Conservation (phyloP, 2,888 invertebrate species). For the Pegoplata infirma region DNA sequence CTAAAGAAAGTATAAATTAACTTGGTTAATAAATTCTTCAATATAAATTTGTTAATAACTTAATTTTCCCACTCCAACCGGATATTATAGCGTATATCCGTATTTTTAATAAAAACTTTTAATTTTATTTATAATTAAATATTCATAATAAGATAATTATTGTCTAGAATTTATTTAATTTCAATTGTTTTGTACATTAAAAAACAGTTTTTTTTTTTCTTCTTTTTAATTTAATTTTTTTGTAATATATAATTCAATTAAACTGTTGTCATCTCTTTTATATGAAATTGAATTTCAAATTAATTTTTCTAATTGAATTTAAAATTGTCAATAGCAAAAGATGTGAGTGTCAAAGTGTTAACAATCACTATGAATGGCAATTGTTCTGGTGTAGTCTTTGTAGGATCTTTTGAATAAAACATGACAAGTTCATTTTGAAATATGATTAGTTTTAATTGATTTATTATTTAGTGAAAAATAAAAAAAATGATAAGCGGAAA, state of each 20-base stretch:
- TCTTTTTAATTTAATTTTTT: neutral
- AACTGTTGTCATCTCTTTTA: neutral
- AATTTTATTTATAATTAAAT: too few relatives aligned
- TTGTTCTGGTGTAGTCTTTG: neutral
- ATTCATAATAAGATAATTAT: too few relatives aligned
- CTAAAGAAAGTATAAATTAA: too few relatives aligned
- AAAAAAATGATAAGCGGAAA: neutral
- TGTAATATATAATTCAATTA: neutral
- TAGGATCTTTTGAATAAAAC: neutral
- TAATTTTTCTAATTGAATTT: too few relatives aligned
- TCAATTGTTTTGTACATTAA: neutral
- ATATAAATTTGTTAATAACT: too few relatives aligned
- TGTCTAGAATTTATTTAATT: neutral
- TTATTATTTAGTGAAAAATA: conserved; percentile 17
- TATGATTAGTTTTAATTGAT: conserved; percentile 13
- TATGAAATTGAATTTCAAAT: too few relatives aligned
- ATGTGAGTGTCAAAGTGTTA: neutral
- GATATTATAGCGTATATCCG: too few relatives aligned
- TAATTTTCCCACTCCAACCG: too few relatives aligned
- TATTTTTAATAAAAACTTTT: too few relatives aligned
- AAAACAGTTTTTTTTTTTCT: too few relatives aligned
- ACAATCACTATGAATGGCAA: too few relatives aligned
- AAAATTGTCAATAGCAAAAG: neutral
- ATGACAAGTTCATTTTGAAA: conserved; percentile 17
- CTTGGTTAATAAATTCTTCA: too few relatives aligned